A percentile compares a stretch with the other conserved stretches of the same genome.
Conservation (phyloP, 2,797 vertebrate species). For the Cyclura pinguis region DNA sequence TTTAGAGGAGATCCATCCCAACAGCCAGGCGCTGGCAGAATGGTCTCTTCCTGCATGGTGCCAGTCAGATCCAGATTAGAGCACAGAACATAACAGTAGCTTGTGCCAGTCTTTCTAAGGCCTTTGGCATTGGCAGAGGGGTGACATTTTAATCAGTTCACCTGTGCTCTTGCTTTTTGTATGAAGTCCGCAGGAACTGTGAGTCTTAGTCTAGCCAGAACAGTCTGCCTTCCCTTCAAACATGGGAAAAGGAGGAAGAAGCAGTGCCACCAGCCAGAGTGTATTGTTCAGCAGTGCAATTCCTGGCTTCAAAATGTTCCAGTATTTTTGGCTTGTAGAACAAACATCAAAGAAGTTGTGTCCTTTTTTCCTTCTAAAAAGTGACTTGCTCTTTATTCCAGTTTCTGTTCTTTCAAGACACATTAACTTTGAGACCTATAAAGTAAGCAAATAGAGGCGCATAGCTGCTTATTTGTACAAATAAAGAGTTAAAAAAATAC, state of each 20-base stretch:
- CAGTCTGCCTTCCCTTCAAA: background rate
- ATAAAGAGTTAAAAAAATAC: background rate
- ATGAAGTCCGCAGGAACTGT: background rate
- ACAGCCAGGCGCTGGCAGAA: background rate
- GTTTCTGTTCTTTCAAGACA: background rate
- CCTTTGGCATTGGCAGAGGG: background rate
- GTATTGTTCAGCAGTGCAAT: background rate
- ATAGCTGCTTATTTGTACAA: background rate
- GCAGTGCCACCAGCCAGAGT: background rate
- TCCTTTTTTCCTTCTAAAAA: background rate
- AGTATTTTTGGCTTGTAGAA: background rate
- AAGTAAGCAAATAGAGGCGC: background rate
- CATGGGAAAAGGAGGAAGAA: background rate
- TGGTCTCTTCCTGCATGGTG: background rate
- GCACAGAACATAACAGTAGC: background rate
- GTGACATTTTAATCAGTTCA: conserved; percentile 3
- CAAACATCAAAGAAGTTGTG: background rate
- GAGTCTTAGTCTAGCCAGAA: background rate
- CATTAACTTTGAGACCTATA: background rate
- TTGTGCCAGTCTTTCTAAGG: background rate
- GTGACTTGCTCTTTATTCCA: background rate
- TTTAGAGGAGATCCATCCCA: background rate
- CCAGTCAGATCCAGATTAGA: background rate
- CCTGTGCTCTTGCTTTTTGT: background rate
- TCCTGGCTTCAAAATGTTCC: background rate